Evolutionary conservation across 2,797 vertebrate genomes (phyloP), one percentile per base, ranked within the genome.

Genomic region (Cirrhinus mrigala): DNA sequence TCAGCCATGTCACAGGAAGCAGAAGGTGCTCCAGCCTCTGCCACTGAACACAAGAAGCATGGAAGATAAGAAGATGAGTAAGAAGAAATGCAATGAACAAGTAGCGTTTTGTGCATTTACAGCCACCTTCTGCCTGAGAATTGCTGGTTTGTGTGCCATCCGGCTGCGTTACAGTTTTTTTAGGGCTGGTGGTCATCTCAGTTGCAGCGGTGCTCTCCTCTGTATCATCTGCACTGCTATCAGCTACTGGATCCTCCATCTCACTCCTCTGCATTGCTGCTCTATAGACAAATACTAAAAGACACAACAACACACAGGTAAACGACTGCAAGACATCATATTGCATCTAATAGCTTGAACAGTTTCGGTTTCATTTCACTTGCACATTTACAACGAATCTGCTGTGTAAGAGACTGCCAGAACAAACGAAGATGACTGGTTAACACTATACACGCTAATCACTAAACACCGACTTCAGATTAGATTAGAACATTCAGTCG

Each of bases 1-100:
- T 99, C 98, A 0, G 97, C 98, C 89, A 98, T 96, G 88, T 99
- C 98, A 11, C 93, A 84, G 62, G 91, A 93, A 7, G 73, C n/a
- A 64, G 92, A 88, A 48, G 66, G 76, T 0, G 89, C 84, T 8
- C 89, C 90, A n/a, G 81, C 87, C 78, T 90, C 85, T 18, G 91
- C 90, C 68, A 82, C 94, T 94, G 27, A 1, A 89, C 12, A 81
- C 33, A 75, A 48, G 0, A n/a, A 52, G 44, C 20, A 50, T 18
- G 22, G n/a, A 29, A 64, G 27, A 3, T 18, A 15, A 22, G n/a
- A 29, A 64, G 27, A 3, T 18, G 62, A 66, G 27, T 18, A 20
- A 78, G 33, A 22, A 20, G 1, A 62, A 60, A 44, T 3, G 22
- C 33, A 78, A 3, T 20, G 15, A 66, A 40, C 37, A 7, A 40